phyloP scores from a whole-genome alignment of 2,113 vertebrate species.

The Mola mola region DNA sequence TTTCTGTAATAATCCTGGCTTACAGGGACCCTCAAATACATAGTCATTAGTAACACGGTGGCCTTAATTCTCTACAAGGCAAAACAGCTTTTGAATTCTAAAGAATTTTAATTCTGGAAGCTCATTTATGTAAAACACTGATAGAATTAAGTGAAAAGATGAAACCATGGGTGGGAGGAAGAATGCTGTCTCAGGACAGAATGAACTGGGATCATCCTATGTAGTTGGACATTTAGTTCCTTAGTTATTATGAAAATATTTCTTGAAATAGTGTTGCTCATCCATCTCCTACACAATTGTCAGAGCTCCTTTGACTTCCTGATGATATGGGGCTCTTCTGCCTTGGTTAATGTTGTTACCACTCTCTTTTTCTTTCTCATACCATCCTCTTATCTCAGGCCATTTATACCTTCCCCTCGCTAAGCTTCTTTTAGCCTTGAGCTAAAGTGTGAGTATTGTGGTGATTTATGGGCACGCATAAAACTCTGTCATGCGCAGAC shows the following conservation, averaged over 20 bases:
- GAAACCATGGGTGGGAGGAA: constrained; percentile 19
- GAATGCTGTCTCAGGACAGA: not conserved
- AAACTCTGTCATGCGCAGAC: constrained; percentile 56
- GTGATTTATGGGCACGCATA: constrained; percentile 61
- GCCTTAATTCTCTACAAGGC: too few species aligned
- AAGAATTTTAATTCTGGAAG: too few species aligned
- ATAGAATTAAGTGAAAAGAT: too few species aligned
- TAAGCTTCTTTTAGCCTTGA: constrained; percentile 51
- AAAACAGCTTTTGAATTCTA: too few species aligned
- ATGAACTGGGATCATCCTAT: constrained; percentile 9
- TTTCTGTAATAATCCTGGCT: too few species aligned
- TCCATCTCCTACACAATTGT: constrained; percentile 5
- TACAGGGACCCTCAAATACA: too few species aligned
- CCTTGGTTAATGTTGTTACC: constrained; percentile 33
- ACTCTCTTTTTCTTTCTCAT: constrained; percentile 28
- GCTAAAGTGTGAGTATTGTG: constrained; percentile 54
- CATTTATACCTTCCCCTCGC: constrained; percentile 36
- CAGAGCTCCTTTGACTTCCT: constrained; percentile 7
- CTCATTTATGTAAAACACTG: too few species aligned
- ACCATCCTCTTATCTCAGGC: constrained; percentile 32
- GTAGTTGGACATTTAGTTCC: constrained; percentile 22
- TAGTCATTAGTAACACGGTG: too few species aligned
- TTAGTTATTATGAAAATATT: constrained; percentile 6
- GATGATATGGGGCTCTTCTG: not conserved
- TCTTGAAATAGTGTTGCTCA: constrained; percentile 1